Conservation (phyloP, 2,113 vertebrate genomes). For the Pelecanus crispus region DNA sequence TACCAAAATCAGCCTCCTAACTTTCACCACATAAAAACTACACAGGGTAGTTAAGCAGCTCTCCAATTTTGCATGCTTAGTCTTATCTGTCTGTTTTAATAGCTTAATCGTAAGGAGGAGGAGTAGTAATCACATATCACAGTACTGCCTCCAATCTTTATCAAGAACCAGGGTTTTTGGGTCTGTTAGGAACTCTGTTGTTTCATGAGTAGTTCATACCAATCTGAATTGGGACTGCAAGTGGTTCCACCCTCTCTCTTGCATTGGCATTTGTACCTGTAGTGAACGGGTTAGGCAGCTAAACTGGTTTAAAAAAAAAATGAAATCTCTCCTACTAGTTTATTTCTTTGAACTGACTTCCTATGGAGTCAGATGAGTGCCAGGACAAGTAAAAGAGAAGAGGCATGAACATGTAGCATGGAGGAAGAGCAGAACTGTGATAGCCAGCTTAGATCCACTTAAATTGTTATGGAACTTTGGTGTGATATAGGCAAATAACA, state of each 20-base stretch:
- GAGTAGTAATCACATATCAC: neutral
- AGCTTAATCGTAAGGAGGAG: neutral
- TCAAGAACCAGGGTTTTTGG: neutral
- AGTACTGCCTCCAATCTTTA: fast-evolving
- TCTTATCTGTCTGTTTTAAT: neutral
- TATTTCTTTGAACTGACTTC: neutral
- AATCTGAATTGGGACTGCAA: neutral
- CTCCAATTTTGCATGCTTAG: neutral
- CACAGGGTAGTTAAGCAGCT: neutral
- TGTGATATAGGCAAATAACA: neutral
- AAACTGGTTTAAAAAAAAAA: neutral
- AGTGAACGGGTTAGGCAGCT: neutral
- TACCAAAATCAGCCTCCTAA: neutral
- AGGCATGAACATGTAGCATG: too few species aligned
- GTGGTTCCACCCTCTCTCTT: neutral
- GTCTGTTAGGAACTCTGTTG: neutral
- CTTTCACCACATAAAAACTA: neutral
- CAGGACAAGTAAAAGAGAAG: neutral
- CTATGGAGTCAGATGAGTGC: neutral
- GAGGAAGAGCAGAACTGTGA: neutral
- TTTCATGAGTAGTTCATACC: neutral
- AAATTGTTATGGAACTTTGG: neutral
- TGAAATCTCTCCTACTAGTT: neutral
- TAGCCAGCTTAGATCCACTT: neutral
- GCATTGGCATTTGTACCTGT: neutral